Conservation (phyloP, 1,140 invertebrate genomes). For the Acyrthosiphon pisum region DNA sequence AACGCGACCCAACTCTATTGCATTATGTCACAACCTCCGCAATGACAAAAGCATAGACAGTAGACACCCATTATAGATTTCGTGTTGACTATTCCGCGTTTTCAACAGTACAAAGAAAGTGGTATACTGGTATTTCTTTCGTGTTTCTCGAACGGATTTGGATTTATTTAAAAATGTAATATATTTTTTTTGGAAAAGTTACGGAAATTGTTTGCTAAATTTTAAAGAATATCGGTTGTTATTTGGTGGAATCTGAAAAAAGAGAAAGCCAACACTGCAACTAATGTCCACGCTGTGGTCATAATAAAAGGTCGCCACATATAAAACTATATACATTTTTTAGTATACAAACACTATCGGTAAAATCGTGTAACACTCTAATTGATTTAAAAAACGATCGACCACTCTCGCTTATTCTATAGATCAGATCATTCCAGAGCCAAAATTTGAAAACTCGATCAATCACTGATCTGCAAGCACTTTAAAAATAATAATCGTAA, state of each 20-base stretch:
- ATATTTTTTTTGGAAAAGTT: no score
- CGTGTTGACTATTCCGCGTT: no score
- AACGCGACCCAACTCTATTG: background rate
- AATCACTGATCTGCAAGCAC: constrained; percentile 2
- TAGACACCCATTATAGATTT: no score
- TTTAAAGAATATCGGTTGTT: no score
- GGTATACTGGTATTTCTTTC: no score
- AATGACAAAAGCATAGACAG: background rate
- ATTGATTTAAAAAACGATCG: constrained; percentile 20
- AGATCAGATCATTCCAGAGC: constrained; percentile 26
- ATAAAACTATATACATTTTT: background rate
- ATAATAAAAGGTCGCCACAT: background rate
- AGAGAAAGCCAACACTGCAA: background rate
- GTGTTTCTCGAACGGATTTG: no score
- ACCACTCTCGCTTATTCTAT: background rate
- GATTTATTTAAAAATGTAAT: no score
- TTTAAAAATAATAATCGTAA: background rate
- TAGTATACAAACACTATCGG: constrained; percentile 25
- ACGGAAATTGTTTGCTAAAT: no score
- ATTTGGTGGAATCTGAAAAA: no score
- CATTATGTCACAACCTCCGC: background rate
- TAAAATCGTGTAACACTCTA: background rate
- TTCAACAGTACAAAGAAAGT: no score
- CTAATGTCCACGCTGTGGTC: background rate
- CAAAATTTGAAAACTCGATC: constrained; percentile 40